Evolutionary conservation across 2,113 vertebrate genomes (phyloP).

Genomic region (Tetrao urogallus): DNA sequence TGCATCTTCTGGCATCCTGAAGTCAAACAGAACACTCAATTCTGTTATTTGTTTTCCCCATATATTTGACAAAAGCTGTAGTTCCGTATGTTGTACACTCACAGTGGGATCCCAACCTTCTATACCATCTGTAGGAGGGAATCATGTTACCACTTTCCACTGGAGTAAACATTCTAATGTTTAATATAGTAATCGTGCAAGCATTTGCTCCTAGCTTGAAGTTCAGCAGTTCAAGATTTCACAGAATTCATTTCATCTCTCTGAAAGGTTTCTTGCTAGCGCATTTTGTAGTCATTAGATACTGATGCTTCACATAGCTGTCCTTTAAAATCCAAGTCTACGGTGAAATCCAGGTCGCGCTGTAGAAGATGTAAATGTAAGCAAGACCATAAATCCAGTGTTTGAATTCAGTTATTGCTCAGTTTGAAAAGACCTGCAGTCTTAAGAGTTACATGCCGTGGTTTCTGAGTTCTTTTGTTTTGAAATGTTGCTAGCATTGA

Average conservation of each 20-base stretch:
- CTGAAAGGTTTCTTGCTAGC: conserved; percentile 76
- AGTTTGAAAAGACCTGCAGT: not conserved
- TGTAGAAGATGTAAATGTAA: conserved; percentile 70
- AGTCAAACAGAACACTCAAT: conserved; percentile 39
- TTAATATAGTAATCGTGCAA: conserved; percentile 62
- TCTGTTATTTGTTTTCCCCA: conserved; percentile 45
- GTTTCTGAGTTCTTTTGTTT: not conserved
- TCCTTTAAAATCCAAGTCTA: conserved; percentile 98
- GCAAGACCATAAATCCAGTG: not conserved
- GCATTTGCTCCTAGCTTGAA: conserved; percentile 64
- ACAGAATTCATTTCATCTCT: conserved; percentile 25
- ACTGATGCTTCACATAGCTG: conserved; percentile 96
- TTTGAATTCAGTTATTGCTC: not conserved
- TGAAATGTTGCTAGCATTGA: not conserved
- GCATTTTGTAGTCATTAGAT: conserved; percentile 98
- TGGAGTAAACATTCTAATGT: conserved; percentile 56
- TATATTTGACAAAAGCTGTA: conserved; percentile 51
- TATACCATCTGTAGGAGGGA: conserved; percentile 30
- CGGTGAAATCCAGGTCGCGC: conserved; percentile 97
- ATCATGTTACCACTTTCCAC: conserved; percentile 49
- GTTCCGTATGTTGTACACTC: conserved; percentile 69
- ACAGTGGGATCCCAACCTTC: conserved; percentile 45
- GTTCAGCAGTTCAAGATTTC: conserved; percentile 63
- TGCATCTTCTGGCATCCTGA: conserved; percentile 49
- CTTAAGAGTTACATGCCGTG: not conserved